Percentiles rank a stretch among this genome's conserved stretches.
Conservation (phyloP, 1,140 invertebrate genomes). For the Drepana arcuata region DNA sequence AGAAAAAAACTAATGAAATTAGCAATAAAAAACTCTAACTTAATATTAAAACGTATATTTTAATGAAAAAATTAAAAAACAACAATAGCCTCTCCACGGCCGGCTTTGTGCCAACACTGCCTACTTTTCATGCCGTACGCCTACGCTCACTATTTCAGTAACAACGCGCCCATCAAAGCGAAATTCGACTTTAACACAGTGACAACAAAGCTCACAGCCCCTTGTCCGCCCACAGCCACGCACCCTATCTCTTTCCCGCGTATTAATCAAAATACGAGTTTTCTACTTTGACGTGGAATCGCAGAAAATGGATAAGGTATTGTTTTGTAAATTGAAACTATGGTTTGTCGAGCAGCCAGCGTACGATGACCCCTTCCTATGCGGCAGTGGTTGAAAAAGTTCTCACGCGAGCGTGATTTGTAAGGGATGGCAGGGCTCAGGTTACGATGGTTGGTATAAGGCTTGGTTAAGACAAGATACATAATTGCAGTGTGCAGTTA, state of each 20-base stretch:
- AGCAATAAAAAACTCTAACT: too few relatives aligned
- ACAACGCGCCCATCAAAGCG: constrained; percentile 22
- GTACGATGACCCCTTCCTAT: constrained; percentile 30
- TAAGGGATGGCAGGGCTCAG: constrained; percentile 28
- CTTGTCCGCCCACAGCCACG: constrained; percentile 15
- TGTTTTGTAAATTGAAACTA: constrained; percentile 70
- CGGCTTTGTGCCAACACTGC: constrained; percentile 57
- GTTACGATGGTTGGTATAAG: constrained; percentile 26
- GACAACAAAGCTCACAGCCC: constrained; percentile 29
- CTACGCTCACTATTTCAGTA: constrained; percentile 65
- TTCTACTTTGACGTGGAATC: constrained; percentile 68
- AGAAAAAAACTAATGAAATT: too few relatives aligned
- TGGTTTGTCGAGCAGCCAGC: constrained; percentile 45
- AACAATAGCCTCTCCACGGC: constrained; percentile 52
- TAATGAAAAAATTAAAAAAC: too few relatives aligned
- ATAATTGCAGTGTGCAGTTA: constrained; percentile 62
- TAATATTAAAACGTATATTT: too few relatives aligned
- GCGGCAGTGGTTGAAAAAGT: constrained; percentile 1
- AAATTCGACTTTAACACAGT: constrained; percentile 34
- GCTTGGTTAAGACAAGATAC: constrained; percentile 59
- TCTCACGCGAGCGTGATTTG: constrained; percentile 10
- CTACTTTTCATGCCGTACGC: constrained; percentile 69
- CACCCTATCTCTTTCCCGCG: constrained; percentile 65
- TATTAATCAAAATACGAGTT: constrained; percentile 71
- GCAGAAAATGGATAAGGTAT: constrained; percentile 68